Evolutionary conservation across 2,888 invertebrate species (phyloP), one percentile per base, ranked within the genome.

Genomic region (Aporophyla lueneburgensis): DNA sequence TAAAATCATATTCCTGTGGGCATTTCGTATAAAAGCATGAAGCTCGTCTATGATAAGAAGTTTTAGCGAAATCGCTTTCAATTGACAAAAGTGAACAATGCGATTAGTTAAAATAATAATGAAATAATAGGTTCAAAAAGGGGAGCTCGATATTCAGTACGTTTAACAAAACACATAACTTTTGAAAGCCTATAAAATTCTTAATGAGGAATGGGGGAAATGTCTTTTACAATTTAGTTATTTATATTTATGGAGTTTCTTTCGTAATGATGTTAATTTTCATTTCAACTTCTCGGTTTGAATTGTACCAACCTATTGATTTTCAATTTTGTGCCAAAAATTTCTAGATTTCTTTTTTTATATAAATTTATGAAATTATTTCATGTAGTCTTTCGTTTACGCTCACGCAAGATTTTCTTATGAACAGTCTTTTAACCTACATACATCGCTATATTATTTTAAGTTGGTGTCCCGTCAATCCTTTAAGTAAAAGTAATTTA

Each of bases 181-280:
- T 74, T 68, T 46, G 51, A 62, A 81, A 74, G 24, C 10, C 46
- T 16, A 33, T n/a, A 33, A 43, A 54, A n/a, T 56, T 62, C 21
- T 21, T 7, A 63, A 63, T 62, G 21, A 21, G 16, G 2, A 77
- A 43, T 43, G 51, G 27, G 24, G 19, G 63, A 33, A n/a, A 54
- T 43, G 10, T 62, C 1, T 53, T 24, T 58, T 40, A 27, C 12
- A 46, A 40, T 58, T 46, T 43, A 24, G 1, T 58, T 24, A 33
- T 5, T 53, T 53, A 24, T n/a, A 24, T n/a, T 46, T 46, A 21
- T 10, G 9, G n/a, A 14, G 14, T 27, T 27, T 49, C 24, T 68
- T 59, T 59, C 14, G 21, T 65, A 33, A 27, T 16, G 40, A 40
- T n/a, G 19, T 5, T n/a, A 46, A 27, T 63, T 58, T 43, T 40